Evolutionary conservation across 2,888 invertebrate species (phyloP).

Genomic region (Rutpela maculata): DNA sequence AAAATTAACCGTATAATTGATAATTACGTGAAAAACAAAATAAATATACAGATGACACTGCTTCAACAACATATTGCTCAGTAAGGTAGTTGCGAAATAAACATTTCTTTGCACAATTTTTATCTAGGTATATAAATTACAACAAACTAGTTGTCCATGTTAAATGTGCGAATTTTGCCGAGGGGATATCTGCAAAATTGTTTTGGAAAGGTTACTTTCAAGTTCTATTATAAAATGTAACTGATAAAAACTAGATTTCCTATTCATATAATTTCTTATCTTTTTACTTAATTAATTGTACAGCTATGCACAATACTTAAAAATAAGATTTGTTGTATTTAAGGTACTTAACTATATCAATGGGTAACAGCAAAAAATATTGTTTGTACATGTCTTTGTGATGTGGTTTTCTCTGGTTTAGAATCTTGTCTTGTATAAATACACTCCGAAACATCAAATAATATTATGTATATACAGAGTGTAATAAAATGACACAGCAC

Average conservation of each 20-base stretch:
- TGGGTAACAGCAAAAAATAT: no score
- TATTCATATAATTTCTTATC: slow-evolving; percentile 2
- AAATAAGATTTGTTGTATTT: no score
- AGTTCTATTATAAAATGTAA: neutral
- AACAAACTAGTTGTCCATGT: neutral
- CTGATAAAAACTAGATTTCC: neutral
- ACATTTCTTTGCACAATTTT: neutral
- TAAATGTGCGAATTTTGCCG: neutral
- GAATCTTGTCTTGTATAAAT: no score
- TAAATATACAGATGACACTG: neutral
- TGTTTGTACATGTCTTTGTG: no score
- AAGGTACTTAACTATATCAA: no score
- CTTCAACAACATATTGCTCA: neutral
- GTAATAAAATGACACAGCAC: no score
- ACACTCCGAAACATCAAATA: no score
- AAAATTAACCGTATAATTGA: no score
- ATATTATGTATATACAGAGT: no score
- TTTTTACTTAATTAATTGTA: neutral
- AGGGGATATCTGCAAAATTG: slow-evolving; percentile 8
- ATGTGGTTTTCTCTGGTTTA: no score
- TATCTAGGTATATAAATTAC: neutral
- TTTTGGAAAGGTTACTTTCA: slow-evolving; percentile 27
- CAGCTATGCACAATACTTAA: neutral
- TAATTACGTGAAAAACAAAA: no score
- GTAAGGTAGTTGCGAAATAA: neutral